Conservation (phyloP, 1,140 invertebrate genomes). For the Saccostrea cuccullata region DNA sequence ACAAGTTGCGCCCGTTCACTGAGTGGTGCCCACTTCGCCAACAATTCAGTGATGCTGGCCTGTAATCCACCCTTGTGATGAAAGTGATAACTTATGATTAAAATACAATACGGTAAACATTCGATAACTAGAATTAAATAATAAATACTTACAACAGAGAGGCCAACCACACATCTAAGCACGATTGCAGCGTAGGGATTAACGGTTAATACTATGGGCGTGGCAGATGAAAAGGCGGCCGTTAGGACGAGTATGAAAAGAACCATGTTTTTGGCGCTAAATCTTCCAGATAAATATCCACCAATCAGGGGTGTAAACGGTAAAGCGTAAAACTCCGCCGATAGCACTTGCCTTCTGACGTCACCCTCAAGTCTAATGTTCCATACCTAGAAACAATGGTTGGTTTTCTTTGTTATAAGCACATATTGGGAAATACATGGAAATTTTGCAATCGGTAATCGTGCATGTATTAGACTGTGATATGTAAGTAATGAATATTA, state of each 20-base stretch:
- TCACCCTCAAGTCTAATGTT: conserved; percentile 83
- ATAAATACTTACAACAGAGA: conserved; percentile 54
- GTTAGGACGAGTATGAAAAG: conserved; percentile 50
- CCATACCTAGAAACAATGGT: conserved; percentile 70
- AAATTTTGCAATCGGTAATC: too few relatives aligned
- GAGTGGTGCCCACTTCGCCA: conserved; percentile 74
- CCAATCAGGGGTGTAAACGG: conserved; percentile 88
- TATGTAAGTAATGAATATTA: too few relatives aligned
- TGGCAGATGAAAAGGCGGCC: conserved; percentile 47
- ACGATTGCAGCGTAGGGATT: conserved; percentile 53
- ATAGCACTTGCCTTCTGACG: conserved; percentile 88
- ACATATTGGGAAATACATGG: too few relatives aligned
- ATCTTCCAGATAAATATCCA: conserved; percentile 83
- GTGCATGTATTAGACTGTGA: too few relatives aligned
- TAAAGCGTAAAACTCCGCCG: conserved; percentile 91
- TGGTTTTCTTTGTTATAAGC: too few relatives aligned
- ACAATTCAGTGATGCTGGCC: conserved; percentile 68
- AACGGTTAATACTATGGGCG: conserved; percentile 45
- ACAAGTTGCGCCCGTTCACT: conserved; percentile 70
- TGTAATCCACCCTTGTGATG: conserved; percentile 79
- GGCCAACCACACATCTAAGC: conserved; percentile 53
- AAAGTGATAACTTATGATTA: background rate
- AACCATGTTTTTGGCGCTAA: conserved; percentile 71
- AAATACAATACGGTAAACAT: background rate
- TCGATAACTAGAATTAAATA: background rate